phyloP scores from a whole-genome alignment of 2,113 vertebrate species.

The Psilopogon haemacephalus region DNA sequence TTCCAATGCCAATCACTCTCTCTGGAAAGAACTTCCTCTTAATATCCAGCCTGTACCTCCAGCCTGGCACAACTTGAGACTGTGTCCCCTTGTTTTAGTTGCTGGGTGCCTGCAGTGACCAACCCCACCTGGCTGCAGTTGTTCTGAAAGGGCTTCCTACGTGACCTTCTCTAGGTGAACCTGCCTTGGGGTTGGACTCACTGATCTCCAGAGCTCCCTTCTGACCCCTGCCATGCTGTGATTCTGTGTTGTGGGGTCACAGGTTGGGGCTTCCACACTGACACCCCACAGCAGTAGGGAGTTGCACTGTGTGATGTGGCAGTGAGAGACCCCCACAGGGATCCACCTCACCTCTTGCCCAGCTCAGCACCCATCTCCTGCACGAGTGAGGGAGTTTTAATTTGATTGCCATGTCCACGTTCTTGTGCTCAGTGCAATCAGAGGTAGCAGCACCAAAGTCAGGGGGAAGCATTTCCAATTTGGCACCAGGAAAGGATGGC shows the following conservation, averaged over 20 bases:
- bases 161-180: too few relatives aligned
- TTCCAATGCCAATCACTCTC: too few relatives aligned
- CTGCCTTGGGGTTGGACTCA: too few relatives aligned
- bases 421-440: neutral
- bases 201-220: too few relatives aligned
- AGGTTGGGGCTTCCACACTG: rapidly evolving
- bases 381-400: neutral
- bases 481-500: rapidly evolving
- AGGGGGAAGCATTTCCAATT: rapidly evolving
- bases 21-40: too few relatives aligned
- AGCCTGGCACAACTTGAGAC: too few relatives aligned
- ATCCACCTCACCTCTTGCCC: neutral
- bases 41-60: too few relatives aligned
- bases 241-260: rapidly evolving
- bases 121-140: too few relatives aligned
- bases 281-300: neutral
- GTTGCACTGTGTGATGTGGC: neutral
- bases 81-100: too few relatives aligned
- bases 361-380: neutral
- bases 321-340: neutral
- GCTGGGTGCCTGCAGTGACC: too few relatives aligned
- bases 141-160: too few relatives aligned
- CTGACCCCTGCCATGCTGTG: too few relatives aligned
- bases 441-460: neutral
- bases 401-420: rapidly evolving